Evolutionary conservation across 2,113 vertebrate species (phyloP), one percentile per base, ranked within the genome.

Genomic region (Takifugu bimaculatus): DNA sequence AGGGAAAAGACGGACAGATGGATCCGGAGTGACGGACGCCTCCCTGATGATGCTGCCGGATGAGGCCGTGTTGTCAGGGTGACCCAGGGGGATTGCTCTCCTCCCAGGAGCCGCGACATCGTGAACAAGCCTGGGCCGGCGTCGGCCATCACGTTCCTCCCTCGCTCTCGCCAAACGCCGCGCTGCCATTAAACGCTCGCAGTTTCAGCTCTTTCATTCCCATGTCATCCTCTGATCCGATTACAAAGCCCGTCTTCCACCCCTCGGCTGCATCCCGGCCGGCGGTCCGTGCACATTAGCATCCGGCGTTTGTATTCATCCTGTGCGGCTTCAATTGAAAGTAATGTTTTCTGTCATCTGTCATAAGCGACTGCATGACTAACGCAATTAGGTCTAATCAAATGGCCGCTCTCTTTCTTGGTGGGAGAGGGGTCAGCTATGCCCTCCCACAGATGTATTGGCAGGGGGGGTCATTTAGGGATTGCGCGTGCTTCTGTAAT

Each of bases 181-280:
- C 68, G 76, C 62, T 68, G 77, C 79, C 79, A 77, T 81, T 87
- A 83, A 87, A 83, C 74, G 77, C 81, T 82, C 74, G 78, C 79
- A 48, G 70, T 90, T 89, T 87, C 79, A 87, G 86, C 86, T 85
- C 88, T 83, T 89, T 87, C 87, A 82, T 87, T 83, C 84, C 78
- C 82, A 79, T 91, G 89, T 89, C 87, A 84, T 85, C 81, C 80
- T 67, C 82, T 72, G 74, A 90, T 91, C 89, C 86, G 85, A 91
- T 91, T 90, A 89, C 70, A 60, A 60, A 51, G 72, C 66, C 63
- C 28, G 20, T 51, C 68, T 57, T 43, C 59, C 57, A 12, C 47
- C 66, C 59, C 14, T 27, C 54, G 27, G 28, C 43, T 25, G 48
- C 49, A 26, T 20, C 45, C 50, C 1, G n/a, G 35, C 49, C 59